A percentile compares a stretch with the other conserved stretches of the same genome.
Conservation (phyloP, 2,888 invertebrate species). For the Mimumesa dahlbomi region DNA sequence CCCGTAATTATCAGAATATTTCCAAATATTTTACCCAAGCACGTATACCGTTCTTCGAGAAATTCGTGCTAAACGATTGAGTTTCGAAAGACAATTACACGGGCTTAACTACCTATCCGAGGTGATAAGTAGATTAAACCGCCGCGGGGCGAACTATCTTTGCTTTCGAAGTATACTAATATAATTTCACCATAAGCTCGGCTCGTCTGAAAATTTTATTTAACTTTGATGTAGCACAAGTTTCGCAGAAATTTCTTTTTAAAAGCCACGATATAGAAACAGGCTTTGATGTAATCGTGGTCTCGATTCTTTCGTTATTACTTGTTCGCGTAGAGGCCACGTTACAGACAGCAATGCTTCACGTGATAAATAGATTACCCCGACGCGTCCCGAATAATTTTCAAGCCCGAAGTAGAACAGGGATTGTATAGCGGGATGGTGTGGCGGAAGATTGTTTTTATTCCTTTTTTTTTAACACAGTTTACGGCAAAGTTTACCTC, state of each 20-base stretch:
- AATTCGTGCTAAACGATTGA: neutral
- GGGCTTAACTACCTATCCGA: constrained; percentile 13
- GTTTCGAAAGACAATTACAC: neutral
- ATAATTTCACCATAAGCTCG: constrained; percentile 24
- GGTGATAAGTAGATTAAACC: constrained; percentile 17
- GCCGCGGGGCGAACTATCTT: constrained; percentile 7
- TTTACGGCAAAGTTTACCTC: neutral
- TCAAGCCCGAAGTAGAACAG: neutral
- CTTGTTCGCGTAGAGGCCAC: constrained; percentile 34
- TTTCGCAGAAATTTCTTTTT: neutral
- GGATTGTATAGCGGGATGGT: neutral
- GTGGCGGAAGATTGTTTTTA: constrained; percentile 1
- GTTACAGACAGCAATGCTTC: constrained; percentile 36
- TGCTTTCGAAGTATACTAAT: constrained; percentile 15
- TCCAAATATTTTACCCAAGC: too few relatives aligned
- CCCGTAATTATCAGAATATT: too few relatives aligned
- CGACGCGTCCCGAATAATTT: constrained; percentile 48
- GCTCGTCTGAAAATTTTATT: neutral
- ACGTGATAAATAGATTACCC: constrained; percentile 51
- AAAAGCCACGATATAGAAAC: too few relatives aligned
- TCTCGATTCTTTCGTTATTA: constrained; percentile 6
- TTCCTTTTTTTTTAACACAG: neutral
- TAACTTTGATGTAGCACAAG: neutral
- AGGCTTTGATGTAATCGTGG: neutral
- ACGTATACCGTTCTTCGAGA: neutral